Evolutionary conservation across 2,888 invertebrate species (phyloP).

Genomic region (Ceramica pisi): DNA sequence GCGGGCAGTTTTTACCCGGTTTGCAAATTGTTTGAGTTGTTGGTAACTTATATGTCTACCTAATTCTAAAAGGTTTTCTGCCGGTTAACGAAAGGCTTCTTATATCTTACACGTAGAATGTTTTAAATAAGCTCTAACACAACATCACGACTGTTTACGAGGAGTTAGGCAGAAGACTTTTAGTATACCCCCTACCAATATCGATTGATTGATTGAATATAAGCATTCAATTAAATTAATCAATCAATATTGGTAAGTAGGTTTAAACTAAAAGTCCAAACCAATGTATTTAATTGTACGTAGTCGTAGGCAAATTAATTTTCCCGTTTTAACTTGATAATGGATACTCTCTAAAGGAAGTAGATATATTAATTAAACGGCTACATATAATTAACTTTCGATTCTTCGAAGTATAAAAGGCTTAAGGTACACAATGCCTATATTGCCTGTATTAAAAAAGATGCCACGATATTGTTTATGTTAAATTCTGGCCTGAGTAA

Average conservation of each 20-base stretch:
- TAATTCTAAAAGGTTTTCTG: not conserved
- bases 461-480: not conserved
- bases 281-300: not conserved
- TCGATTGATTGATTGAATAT: no score
- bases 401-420: constrained; percentile 7
- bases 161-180: not conserved
- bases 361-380: constrained; percentile 28
- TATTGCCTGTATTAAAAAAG: not conserved
- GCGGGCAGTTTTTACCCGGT: not conserved
- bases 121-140: not conserved
- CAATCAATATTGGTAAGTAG: no score
- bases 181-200: not conserved
- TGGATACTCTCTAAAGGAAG: constrained; percentile 1
- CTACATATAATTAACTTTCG: constrained; percentile 20
- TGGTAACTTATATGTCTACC: not conserved
- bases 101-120: not conserved
- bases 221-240: no score
- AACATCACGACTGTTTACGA: not conserved
- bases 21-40: constrained; percentile 11
- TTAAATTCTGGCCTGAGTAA: not conserved
- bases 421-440: constrained; percentile 14
- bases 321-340: not conserved
- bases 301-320: not conserved
- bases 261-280: no score
- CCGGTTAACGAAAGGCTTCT: not conserved